Evolutionary conservation across 1,140 invertebrate genomes (phyloP), one percentile per base, ranked within the genome.

Genomic region (Pectinophora gossypiella): DNA sequence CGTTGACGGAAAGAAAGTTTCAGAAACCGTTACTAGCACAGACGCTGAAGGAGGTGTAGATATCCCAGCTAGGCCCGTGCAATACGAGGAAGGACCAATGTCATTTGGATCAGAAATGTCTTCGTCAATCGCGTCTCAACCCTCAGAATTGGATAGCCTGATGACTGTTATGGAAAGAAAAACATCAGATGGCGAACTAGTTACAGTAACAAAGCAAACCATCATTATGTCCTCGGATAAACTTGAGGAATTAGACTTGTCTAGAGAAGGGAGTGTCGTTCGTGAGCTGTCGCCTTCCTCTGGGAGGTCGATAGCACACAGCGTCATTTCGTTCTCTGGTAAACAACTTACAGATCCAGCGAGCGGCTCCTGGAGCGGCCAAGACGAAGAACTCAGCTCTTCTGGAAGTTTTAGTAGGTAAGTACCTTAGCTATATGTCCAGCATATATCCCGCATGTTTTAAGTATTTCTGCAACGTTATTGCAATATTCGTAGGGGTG

Each of bases 281-380:
- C 82, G 86, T 73, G 88, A 89, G 66, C 78, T 88, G 46, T 89
- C 88, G 49, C 88, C 88, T 57, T 86, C 85, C 57, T 88, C 86
- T 0, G 86, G 81, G 61, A 88, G 77, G 68, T 88, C 86, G 61
- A 61, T 83, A 47, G 79, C 85, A 77, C 85, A 88, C 52, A 87
- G 83, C 48, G 76, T 85, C 59, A 75, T 75, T 42, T 75, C 73
- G 6, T 68, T 82, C 46, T 82, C 83, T 52, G 83, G 86, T 73
- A 89, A 88, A 88, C 80, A 80, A 54, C 87, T 89, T 76, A 88
- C 86, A 88, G 87, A 89, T 88, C 87, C 87, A 54, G 85, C 87
- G 16, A 89, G 87, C 57, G 87, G 87, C 35, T 89, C 87, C 7
- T 89, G 86, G 87, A 89, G 87, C 46, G 85, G 85, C 19, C 85